Percentiles rank a stretch among this genome's conserved stretches.
phyloP scores from a whole-genome alignment of 2,797 vertebrate genomes.

The Syncerus caffer region DNA sequence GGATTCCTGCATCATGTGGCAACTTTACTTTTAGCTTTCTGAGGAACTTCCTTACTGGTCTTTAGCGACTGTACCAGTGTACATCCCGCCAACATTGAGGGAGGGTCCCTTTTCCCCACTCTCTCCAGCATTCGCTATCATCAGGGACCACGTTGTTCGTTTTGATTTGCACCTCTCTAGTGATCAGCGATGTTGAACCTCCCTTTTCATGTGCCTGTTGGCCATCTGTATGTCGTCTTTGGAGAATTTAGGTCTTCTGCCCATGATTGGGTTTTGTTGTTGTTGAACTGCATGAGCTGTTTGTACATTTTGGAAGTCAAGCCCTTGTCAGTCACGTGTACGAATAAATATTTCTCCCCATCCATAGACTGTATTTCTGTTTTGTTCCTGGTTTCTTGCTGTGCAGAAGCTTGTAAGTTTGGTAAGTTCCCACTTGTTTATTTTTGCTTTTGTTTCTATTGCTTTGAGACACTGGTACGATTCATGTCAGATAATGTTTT shows the following conservation, averaged over 20 bases:
- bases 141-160: not conserved
- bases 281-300: not conserved
- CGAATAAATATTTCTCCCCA: not conserved
- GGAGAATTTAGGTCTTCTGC: not conserved
- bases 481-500: not conserved
- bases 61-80: not conserved
- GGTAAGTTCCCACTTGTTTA: not conserved
- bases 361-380: not conserved
- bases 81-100: not conserved
- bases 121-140: not conserved
- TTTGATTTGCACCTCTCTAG: not conserved
- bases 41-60: not conserved
- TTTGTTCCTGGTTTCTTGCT: not conserved
- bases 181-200: not conserved
- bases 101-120: not conserved
- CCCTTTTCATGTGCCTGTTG: not conserved
- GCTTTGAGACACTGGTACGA: not conserved
- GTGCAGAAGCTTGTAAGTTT: not conserved
- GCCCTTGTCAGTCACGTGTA: not conserved
- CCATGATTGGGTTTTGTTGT: not conserved
- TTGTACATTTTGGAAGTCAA: not conserved
- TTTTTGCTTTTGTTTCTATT: not conserved
- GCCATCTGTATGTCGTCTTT: not conserved
- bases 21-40: not conserved
- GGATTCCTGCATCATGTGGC: not conserved